These are phyloP conservation scores for Brachionus calyciflorus DNA, from an alignment of 1,140 invertebrate genomes.

Conservation along the genomic window DNA sequence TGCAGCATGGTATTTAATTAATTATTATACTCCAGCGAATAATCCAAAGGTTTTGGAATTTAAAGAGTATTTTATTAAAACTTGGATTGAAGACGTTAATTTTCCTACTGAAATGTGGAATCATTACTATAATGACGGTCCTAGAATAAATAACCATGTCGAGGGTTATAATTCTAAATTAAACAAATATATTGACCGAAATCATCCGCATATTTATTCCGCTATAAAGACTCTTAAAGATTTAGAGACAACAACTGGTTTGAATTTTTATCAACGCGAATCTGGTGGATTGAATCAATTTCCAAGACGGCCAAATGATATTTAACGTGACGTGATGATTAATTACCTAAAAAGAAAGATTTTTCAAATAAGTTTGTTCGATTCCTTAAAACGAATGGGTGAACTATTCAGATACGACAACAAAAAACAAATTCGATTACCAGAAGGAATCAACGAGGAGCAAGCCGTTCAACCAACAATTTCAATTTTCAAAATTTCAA, in stretches of 20 bases:
- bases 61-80: neutral
- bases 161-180: conserved; percentile 11
- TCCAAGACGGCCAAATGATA: neutral
- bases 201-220: neutral
- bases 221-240: neutral
- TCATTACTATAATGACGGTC: neutral
- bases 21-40: neutral
- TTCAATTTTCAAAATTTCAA: too few species aligned
- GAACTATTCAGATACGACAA: too few species aligned
- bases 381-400: too few species aligned
- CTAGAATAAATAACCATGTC: neutral
- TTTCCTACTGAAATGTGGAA: neutral
- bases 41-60: too few species aligned
- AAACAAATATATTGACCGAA: neutral
- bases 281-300: neutral
- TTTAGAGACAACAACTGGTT: neutral
- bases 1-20: neutral
- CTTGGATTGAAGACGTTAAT: neutral
- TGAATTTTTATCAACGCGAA: neutral
- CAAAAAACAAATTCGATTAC: too few species aligned
- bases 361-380: too few species aligned
- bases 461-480: too few species aligned
- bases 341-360: neutral
- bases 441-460: too few species aligned
- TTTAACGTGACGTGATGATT: conserved; percentile 4